Evolutionary conservation across 2,797 vertebrate genomes (phyloP).

Genomic region (Sebastes nivosus): DNA sequence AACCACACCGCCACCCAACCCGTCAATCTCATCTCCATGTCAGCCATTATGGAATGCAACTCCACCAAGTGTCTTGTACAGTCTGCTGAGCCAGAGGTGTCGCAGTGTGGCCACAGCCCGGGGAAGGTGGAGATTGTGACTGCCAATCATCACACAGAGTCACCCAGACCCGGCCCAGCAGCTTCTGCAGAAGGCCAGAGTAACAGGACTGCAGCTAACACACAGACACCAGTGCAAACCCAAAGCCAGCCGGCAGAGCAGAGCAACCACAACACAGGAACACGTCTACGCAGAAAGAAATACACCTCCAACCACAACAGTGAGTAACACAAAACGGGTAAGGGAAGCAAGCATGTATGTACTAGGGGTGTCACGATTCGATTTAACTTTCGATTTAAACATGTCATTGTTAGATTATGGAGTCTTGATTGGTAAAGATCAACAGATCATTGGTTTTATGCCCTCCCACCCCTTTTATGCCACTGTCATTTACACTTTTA

Average conservation of each 20-base stretch:
- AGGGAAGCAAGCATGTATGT: not conserved
- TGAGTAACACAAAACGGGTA: conserved; percentile 60
- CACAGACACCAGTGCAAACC: conserved; percentile 50
- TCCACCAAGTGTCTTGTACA: conserved; percentile 90
- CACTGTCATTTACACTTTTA: too few species aligned
- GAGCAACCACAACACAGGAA: conserved; percentile 69
- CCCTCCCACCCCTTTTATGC: too few species aligned
- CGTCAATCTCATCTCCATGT: conserved; percentile 86
- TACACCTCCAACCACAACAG: conserved; percentile 73
- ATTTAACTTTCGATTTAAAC: too few species aligned
- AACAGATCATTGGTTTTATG: too few species aligned
- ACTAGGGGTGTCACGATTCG: too few species aligned
- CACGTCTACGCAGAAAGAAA: conserved; percentile 82
- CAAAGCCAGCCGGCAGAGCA: conserved; percentile 59
- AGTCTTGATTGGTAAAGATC: too few species aligned
- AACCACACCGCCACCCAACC: conserved; percentile 57
- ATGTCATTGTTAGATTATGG: too few species aligned
- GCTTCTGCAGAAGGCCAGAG: conserved; percentile 28
- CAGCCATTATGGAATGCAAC: conserved; percentile 86
- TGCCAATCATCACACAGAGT: conserved; percentile 30
- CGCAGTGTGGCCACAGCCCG: conserved; percentile 9
- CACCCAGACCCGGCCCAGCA: not conserved
- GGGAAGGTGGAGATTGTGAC: conserved; percentile 20
- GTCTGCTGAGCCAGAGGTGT: conserved; percentile 66
- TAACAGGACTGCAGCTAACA: conserved; percentile 36